Conservation (phyloP, 2,113 vertebrate genomes). For the Hyaena hyaena region DNA sequence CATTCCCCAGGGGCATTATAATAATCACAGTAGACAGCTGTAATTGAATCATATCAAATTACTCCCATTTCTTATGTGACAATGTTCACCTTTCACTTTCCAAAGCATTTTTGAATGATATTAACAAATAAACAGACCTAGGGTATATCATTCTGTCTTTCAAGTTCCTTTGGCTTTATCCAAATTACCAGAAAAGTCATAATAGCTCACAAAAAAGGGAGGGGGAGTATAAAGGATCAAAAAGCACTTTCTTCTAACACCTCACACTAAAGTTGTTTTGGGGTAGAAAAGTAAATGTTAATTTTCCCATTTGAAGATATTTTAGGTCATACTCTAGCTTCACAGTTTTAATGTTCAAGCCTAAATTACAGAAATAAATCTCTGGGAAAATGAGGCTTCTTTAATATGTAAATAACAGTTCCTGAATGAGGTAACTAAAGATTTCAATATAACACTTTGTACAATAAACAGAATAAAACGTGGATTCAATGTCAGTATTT, state of each 20-base stretch:
- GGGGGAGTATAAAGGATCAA: background rate
- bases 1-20: conserved; percentile 88
- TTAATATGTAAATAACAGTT: background rate
- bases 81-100: background rate
- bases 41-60: conserved; percentile 18
- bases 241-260: background rate
- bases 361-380: conserved; percentile 43
- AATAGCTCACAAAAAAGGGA: background rate
- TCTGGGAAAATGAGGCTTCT: background rate
- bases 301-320: background rate
- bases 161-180: background rate
- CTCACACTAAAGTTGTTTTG: background rate
- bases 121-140: background rate
- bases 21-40: conserved; percentile 93
- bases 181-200: background rate
- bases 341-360: conserved; percentile 25
- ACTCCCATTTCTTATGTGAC: background rate
- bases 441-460: background rate
- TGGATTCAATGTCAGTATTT: background rate
- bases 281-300: background rate
- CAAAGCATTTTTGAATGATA: conserved; percentile 7
- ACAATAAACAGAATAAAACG: background rate
- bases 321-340: background rate
- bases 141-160: background rate
- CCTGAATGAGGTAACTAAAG: background rate